Base-by-base conservation (phyloP, 2,888 invertebrate genomes). In the Mechanitis mazaeus region DNA sequence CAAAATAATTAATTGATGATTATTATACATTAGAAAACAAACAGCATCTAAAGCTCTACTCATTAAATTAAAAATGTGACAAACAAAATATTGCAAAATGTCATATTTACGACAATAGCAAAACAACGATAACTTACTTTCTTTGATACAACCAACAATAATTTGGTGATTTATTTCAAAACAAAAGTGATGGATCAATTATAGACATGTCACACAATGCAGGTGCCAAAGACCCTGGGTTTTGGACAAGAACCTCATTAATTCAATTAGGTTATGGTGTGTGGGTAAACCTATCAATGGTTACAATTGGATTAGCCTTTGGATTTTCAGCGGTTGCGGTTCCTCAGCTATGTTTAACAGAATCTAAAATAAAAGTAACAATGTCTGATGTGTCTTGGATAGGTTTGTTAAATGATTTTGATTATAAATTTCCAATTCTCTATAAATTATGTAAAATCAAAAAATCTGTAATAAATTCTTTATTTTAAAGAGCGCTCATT, bases 241-340 rank as follows among this genome's bases (percentile, higher is more conserved):
- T 86, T 60, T 78, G 72, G 64, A 71, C 81, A 0, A 75, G 64
- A 59, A 84, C 84, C 0, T 77, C 83, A 0, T 71, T 66, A 63
- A 76, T 81, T 7, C 86, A 86, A 65, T 58, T 86, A 0, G 68
- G 74, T 0, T 85, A 85, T 56, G 81, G 83, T 0, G 3, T 80
- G 7, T 81, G 84, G 82, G 79, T 78, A 33, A 93, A 93, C 69
- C 72, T 93, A 33, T 91, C 92, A 0, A 88, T 91, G 20, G 78
- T 93, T 12, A 91, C 90, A 65, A 90, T 93, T 0, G 93, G 93
- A 3, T 80, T 93, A 77, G 88, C 90, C 0, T 92, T 91, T 71
- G 93, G 92, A 1, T 93, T 93, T 65, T 90, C 93, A 2, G 91
- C 93, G 4, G 91, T 93, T 3, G 90, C 91, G 0, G 76, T 92